These are phyloP conservation scores for Prosopocoilus inquinatus DNA, from an alignment of 2,888 invertebrate species.

Conservation along the genomic window DNA sequence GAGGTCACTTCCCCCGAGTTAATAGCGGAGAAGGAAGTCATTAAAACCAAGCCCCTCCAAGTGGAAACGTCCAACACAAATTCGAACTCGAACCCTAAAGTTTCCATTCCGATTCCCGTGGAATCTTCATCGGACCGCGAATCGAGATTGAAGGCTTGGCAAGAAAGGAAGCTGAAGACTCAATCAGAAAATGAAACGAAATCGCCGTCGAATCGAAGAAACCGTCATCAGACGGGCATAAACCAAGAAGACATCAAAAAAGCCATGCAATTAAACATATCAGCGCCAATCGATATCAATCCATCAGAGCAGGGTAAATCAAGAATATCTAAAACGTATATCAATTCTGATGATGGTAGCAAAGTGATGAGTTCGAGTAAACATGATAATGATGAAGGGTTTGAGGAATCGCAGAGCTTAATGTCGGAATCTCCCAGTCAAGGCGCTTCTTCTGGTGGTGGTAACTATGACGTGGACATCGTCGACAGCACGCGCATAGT, in stretches of 20 bases:
- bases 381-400: slow-evolving; percentile 85
- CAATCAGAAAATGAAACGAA: slow-evolving; percentile 30
- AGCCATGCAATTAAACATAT: slow-evolving; percentile 55
- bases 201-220: slow-evolving; percentile 50
- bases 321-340: slow-evolving; percentile 25
- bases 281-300: slow-evolving; percentile 26
- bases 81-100: no score
- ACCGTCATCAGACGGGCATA: slow-evolving; percentile 66
- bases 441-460: slow-evolving; percentile 76
- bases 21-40: slow-evolving; percentile 53
- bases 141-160: slow-evolving; percentile 65
- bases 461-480: slow-evolving; percentile 54
- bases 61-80: slow-evolving; percentile 8
- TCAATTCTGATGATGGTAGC: slow-evolving; percentile 25
- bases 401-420: slow-evolving; percentile 85
- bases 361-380: slow-evolving; percentile 49
- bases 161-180: slow-evolving; percentile 54
- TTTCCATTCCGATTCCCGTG: slow-evolving; percentile 24
- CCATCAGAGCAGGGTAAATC: slow-evolving; percentile 9
- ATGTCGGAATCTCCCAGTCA: slow-evolving; percentile 85
- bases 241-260: slow-evolving; percentile 70
- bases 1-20: slow-evolving; percentile 35
- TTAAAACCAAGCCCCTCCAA: slow-evolving; percentile 29
- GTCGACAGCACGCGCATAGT: slow-evolving; percentile 44
- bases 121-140: slow-evolving; percentile 58